Base-by-base conservation (phyloP, 2,888 invertebrate genomes). In the Tanytarsus gracilentus region DNA sequence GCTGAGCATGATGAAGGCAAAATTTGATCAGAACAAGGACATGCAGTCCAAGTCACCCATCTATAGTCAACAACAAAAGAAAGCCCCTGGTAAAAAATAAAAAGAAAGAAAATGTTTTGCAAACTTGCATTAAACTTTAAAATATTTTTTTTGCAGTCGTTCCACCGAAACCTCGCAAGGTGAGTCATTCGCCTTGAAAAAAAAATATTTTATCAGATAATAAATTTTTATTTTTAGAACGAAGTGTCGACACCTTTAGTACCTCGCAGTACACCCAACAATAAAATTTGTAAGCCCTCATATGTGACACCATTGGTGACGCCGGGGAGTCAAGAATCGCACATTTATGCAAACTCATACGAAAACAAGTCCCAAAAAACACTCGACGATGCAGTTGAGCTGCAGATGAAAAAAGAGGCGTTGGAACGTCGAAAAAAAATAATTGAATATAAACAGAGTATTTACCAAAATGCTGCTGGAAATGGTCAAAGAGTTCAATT, bases 231-330 rank as follows among this genome's bases (percentile, higher is more conserved):
- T 52, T 52, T 52, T 14, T 55, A 55, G 55, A 33, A 55, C 18
- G 55, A 55, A 26, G 39, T 25, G n/a, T 49, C 30, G 11, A 55
- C 26, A 23, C 58, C 58, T 9, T 26, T 29, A 83, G 84, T 89
- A 67, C 88, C 88, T 63, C 85, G 85, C 68, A 88, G 88, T 71
- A 84, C 84, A 66, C 77, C 79, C 4, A 78, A 88, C 55, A 83
- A 81, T 69, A 79, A 82, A 65, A 75, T 83, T 58, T 77, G 84
- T 58, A 85, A 85, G 67, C 88, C 88, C 2, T 84, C 85, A 7
- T 89, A 84, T 70, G 58, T 36, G 14, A 27, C 58, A n/a, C 58
- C 16, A 23, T 58, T 58, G 30, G 30, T 6, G 2, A n/a, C 30
- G 18, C 9, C 48, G 16, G 16, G n/a, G 1, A 40, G 11, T 44